These are phyloP conservation scores for Lysiphlebus fabarum DNA, from an alignment of 1,140 invertebrate species.

Conservation along the genomic window DNA sequence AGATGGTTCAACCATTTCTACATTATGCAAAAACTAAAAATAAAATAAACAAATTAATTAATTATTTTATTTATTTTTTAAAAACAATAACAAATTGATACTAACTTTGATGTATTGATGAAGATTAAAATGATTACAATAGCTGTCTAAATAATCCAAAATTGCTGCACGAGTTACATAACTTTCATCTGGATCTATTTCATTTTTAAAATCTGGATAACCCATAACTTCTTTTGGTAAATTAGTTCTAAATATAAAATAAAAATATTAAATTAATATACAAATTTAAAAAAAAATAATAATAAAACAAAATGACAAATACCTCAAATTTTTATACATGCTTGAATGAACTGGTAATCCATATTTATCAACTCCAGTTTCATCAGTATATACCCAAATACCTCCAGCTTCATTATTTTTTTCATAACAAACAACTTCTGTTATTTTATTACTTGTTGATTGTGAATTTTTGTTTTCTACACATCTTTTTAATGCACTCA, in stretches of 20 bases:
- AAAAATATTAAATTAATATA: not conserved
- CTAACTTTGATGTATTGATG: conserved; percentile 60
- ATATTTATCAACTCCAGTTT: conserved; percentile 67
- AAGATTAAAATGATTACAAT: conserved; percentile 71
- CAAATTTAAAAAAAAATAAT: no score
- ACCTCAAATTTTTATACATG: conserved; percentile 83
- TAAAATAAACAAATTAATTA: no score
- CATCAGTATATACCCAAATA: conserved; percentile 80
- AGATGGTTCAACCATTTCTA: conserved; percentile 58
- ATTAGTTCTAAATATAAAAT: conserved; percentile 71
- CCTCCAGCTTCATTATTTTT: conserved; percentile 76
- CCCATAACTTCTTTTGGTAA: conserved; percentile 79
- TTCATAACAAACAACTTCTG: conserved; percentile 46
- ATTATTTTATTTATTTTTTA: no score
- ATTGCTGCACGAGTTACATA: conserved; percentile 80
- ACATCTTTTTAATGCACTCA: conserved; percentile 60
- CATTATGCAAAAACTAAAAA: conserved; percentile 64
- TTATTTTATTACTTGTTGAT: conserved; percentile 13
- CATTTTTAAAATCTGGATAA: conserved; percentile 72
- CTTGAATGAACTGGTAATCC: conserved; percentile 81
- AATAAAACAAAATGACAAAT: no score
- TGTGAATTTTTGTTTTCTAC: conserved; percentile 51
- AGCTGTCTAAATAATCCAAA: conserved; percentile 74
- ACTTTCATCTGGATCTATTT: conserved; percentile 62
- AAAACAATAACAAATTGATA: conserved; percentile 6